phyloP scores from a whole-genome alignment of 2,888 invertebrate species.

The Petrolisthes manimaculis region DNA sequence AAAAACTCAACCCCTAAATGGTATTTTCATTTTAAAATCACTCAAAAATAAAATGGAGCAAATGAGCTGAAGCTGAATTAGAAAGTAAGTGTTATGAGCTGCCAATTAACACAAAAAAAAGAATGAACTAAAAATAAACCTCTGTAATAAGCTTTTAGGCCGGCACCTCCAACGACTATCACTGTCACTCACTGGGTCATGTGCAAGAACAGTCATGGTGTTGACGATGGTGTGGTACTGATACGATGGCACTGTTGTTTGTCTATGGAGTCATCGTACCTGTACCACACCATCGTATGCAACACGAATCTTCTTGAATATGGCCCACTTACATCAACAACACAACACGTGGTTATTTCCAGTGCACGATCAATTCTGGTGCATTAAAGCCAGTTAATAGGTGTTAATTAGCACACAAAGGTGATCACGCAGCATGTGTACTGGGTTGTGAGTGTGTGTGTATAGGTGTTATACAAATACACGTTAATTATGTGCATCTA shows the following conservation, averaged over 20 bases:
- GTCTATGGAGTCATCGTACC: too few species aligned
- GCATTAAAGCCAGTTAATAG: neutral
- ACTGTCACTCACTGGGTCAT: neutral
- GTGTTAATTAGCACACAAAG: neutral
- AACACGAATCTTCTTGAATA: too few species aligned
- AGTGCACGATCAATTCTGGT: neutral
- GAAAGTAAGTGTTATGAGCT: conserved; percentile 5
- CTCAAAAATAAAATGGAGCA: neutral
- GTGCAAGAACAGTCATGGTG: too few species aligned
- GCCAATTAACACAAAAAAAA: neutral
- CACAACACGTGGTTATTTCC: neutral
- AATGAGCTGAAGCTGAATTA: neutral
- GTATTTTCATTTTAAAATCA: neutral
- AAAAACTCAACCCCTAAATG: too few species aligned
- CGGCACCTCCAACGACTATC: neutral
- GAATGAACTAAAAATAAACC: neutral
- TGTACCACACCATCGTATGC: too few species aligned
- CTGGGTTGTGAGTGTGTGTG: neutral
- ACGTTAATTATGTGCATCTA: neutral
- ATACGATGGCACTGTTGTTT: too few species aligned
- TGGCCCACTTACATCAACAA: neutral
- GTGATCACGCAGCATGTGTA: neutral
- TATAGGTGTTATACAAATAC: neutral
- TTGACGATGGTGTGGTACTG: too few species aligned
- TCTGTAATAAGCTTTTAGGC: neutral